Conservation (phyloP, 2,113 vertebrate genomes). For the Aramus guarauna region DNA sequence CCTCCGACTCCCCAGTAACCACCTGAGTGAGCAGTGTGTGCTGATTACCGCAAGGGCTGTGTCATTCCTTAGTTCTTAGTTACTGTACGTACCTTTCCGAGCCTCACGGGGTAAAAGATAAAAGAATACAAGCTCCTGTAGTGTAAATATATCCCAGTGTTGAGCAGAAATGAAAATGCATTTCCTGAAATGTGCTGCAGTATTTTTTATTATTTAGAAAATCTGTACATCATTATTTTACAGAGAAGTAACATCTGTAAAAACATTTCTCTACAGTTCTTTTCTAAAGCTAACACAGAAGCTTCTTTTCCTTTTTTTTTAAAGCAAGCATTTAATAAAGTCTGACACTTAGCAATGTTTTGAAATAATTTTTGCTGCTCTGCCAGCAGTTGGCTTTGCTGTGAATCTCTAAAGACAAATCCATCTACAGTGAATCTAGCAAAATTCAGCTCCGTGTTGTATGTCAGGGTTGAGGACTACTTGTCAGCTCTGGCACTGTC, state of each 20-base stretch:
- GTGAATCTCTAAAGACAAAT: slow-evolving; percentile 58
- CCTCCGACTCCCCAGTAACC: background rate
- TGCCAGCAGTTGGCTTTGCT: slow-evolving; percentile 25
- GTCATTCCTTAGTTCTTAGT: background rate
- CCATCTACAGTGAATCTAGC: slow-evolving; percentile 36
- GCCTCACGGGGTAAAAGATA: background rate
- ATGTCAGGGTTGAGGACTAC: slow-evolving; percentile 50
- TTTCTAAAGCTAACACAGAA: background rate
- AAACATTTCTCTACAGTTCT: background rate
- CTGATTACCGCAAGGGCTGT: background rate
- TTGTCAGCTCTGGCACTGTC: slow-evolving; percentile 56
- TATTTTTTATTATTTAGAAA: slow-evolving; percentile 38
- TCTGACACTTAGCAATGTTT: slow-evolving; percentile 41
- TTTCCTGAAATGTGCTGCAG: background rate
- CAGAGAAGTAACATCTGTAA: background rate
- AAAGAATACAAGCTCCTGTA: background rate
- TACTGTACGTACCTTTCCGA: background rate
- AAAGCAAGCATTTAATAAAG: slow-evolving; percentile 44
- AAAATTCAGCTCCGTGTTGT: slow-evolving; percentile 33
- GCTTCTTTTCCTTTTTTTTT: background rate
- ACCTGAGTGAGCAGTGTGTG: background rate
- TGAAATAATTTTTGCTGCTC: slow-evolving; percentile 52
- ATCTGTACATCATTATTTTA: background rate
- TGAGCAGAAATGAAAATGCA: background rate
- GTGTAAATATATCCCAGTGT: background rate